A percentile compares a stretch with the other conserved stretches of the same genome.
Evolutionary conservation across 2,113 vertebrate genomes (phyloP).

Genomic region (Cryptomyrus ogoouensis): DNA sequence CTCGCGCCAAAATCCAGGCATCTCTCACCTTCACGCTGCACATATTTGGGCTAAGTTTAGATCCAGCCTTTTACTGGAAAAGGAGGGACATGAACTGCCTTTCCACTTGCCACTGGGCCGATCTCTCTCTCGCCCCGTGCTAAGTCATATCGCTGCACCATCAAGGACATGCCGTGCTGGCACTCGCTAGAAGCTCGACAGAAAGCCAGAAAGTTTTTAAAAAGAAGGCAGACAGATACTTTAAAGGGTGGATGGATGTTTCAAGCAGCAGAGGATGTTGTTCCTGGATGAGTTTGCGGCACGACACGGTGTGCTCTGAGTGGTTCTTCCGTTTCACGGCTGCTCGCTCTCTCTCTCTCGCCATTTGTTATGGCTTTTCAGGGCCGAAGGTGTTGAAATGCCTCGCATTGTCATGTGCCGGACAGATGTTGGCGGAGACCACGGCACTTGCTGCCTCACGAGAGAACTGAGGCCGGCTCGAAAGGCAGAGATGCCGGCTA

Average conservation of each 20-base stretch:
- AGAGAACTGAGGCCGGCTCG: constrained; percentile 32
- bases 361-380: constrained; percentile 34
- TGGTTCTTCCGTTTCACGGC: constrained; percentile 34
- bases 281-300: constrained; percentile 27
- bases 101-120: constrained; percentile 4
- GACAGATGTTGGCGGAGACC: constrained; percentile 45
- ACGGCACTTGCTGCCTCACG: constrained; percentile 24
- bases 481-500: constrained; percentile 14
- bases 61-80: constrained; percentile 21
- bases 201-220: neutral
- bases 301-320: constrained; percentile 22
- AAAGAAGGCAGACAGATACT: neutral
- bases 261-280: neutral
- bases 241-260: neutral
- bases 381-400: constrained; percentile 46
- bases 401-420: constrained; percentile 53
- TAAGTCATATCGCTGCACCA: neutral
- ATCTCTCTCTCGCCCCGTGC: neutral
- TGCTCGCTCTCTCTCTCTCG: constrained; percentile 29
- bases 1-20: constrained; percentile 30
- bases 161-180: neutral
- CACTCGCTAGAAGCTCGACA: neutral
- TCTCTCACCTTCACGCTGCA: constrained; percentile 37
- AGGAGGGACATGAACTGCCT: constrained; percentile 16
- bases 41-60: constrained; percentile 36